These are phyloP conservation scores for Drosophila paucipuncta DNA, from an alignment of 2,888 invertebrate species.

Conservation along the genomic window DNA sequence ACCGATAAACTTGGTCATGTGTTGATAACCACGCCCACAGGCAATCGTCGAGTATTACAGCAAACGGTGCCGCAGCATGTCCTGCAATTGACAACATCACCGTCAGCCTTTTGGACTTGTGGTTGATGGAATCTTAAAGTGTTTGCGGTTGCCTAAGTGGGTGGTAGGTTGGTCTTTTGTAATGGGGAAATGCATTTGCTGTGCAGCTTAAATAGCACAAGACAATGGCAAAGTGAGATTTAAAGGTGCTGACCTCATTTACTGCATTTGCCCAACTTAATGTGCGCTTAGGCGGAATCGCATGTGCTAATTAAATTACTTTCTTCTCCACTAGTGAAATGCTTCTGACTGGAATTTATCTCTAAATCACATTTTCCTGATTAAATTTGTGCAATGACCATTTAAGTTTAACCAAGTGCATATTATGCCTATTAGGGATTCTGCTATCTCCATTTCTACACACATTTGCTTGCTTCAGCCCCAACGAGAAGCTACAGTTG, in stretches of 20 bases:
- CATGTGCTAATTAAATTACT: slow-evolving; percentile 24
- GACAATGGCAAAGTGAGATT: slow-evolving; percentile 43
- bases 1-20: slow-evolving; percentile 57
- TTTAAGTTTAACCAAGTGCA: not conserved
- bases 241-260: slow-evolving; percentile 47
- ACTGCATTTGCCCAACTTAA: slow-evolving; percentile 10
- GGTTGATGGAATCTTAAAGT: slow-evolving; percentile 55
- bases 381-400: not conserved
- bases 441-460: not conserved
- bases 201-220: slow-evolving; percentile 49
- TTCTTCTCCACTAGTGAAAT: not conserved
- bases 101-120: slow-evolving; percentile 33
- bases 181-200: slow-evolving; percentile 22
- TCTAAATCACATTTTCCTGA: slow-evolving; percentile 20
- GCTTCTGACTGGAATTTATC: not conserved
- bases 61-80: slow-evolving; percentile 39
- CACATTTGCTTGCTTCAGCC: not conserved
- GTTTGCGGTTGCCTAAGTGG: slow-evolving; percentile 30
- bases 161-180: not conserved
- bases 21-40: slow-evolving; percentile 52
- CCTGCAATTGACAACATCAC: slow-evolving; percentile 43
- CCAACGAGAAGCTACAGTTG: not conserved
- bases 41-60: slow-evolving; percentile 48
- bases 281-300: slow-evolving; percentile 14
- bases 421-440: not conserved